Evolutionary conservation across 2,888 invertebrate genomes (phyloP).

Genomic region (Neoscelio sp.): DNA sequence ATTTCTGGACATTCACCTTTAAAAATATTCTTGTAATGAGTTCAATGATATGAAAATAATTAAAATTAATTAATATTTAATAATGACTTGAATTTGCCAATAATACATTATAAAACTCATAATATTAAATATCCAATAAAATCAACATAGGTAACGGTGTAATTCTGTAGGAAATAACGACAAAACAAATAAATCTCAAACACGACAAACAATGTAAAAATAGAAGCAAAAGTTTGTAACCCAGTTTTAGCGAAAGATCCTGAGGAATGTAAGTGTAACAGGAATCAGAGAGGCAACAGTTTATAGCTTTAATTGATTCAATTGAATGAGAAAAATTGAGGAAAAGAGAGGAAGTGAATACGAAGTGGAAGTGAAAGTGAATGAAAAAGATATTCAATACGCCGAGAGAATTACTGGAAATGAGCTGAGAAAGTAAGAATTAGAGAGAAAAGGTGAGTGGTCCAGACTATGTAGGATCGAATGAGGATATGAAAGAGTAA

Average conservation of each 20-base stretch:
- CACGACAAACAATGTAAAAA: background rate
- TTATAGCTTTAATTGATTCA: constrained; percentile 82
- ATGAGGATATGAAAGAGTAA: constrained; percentile 60
- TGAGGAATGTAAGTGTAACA: constrained; percentile 79
- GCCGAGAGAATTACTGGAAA: constrained; percentile 62
- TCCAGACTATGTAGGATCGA: constrained; percentile 45
- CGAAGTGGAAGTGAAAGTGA: constrained; percentile 61
- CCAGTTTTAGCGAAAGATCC: constrained; percentile 76
- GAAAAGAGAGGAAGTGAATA: constrained; percentile 71
- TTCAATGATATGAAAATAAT: constrained; percentile 19
- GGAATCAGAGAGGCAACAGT: constrained; percentile 79
- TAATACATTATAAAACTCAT: too few relatives aligned
- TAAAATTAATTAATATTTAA: constrained; percentile 1
- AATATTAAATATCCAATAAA: too few relatives aligned
- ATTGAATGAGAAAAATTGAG: constrained; percentile 77
- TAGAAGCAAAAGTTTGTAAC: constrained; percentile 78
- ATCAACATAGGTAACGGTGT: too few relatives aligned
- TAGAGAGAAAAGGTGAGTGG: constrained; percentile 73
- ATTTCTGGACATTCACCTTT: constrained; percentile 83
- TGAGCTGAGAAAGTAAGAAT: constrained; percentile 69
- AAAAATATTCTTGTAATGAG: constrained; percentile 82
- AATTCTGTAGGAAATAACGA: too few relatives aligned
- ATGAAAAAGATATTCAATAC: constrained; percentile 67
- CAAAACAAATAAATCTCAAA: background rate
- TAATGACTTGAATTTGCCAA: too few relatives aligned